These are phyloP conservation scores for Sprattus sprattus DNA, from an alignment of 2,113 vertebrate genomes.

Conservation along the genomic window DNA sequence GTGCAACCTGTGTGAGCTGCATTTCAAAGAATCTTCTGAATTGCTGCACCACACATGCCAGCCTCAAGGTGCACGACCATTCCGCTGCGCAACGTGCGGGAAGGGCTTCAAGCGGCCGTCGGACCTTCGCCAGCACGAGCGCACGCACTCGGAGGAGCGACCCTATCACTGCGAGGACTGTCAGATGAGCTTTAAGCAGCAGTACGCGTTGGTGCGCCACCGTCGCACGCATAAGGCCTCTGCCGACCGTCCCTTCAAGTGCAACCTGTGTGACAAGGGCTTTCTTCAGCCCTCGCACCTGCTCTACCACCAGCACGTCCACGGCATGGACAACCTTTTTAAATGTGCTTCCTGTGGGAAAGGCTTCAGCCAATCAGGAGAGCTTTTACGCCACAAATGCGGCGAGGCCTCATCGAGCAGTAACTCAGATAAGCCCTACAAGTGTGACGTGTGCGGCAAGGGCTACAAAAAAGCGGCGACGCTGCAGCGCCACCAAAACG, in stretches of 20 bases:
- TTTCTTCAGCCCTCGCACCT: conserved; percentile 93
- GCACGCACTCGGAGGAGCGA: conserved; percentile 94
- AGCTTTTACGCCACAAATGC: conserved; percentile 93
- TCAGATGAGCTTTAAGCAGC: conserved; percentile 98
- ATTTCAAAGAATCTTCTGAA: conserved; percentile 95
- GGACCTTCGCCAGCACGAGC: conserved; percentile 92
- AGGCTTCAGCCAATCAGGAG: conserved; percentile 93
- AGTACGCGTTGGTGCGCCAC: conserved; percentile 90
- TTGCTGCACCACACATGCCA: conserved; percentile 95
- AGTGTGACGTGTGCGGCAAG: conserved; percentile 91
- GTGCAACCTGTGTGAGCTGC: conserved; percentile 91
- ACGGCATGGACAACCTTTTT: conserved; percentile 95
- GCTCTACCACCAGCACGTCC: conserved; percentile 95
- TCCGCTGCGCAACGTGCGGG: conserved; percentile 88
- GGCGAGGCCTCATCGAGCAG: conserved; percentile 76
- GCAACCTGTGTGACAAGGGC: conserved; percentile 94
- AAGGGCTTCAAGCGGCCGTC: conserved; percentile 96
- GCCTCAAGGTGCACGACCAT: conserved; percentile 89
- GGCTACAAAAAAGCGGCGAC: conserved; percentile 94
- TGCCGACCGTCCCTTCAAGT: conserved; percentile 83
- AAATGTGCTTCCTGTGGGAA: conserved; percentile 96
- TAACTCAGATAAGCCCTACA: conserved; percentile 87
- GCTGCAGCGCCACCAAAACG: conserved; percentile 91
- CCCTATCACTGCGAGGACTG: conserved; percentile 97
- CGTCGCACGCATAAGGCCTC: conserved; percentile 88